Evolutionary conservation across 2,888 invertebrate species (phyloP), one percentile per base, ranked within the genome.

Genomic region (Meliscaeva auricollis): DNA sequence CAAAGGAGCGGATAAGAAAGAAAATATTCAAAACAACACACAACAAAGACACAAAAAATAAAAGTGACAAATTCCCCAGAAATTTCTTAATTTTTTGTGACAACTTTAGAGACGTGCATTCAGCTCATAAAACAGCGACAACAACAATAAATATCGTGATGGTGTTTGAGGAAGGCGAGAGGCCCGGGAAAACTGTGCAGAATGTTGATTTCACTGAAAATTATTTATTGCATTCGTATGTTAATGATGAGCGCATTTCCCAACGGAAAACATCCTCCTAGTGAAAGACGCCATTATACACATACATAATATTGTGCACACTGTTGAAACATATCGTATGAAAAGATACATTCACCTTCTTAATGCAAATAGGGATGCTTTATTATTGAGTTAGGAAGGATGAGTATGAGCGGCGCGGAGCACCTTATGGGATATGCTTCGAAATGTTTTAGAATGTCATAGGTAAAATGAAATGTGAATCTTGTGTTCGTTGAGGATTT

Each of bases 181-280:
- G 8, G 58, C 3, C 6, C 9, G 6, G 17, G 17, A 46, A 32
- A 32, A 64, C 13, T 54, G 44, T 73, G 48, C 69, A 79, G 30
- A 84, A 79, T 79, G 83, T 66, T 79, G 79, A 84, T 84, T 84
- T 79, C 83, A 46, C 64, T 73, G 58, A 30, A 75, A 84, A 84
- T 84, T 84, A 84, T 84, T 84, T 84, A 84, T 84, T 84, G 83
- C 83, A 84, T 79, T 84, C 79, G 79, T 84, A 84, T 84, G 83
- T 84, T 84, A 84, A 84, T 84, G 74, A 84, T 75, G 79, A 79
- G 79, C 83, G 74, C 70, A 84, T 79, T 75, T 79, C 83, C 54
- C 79, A 44, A 6, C 48, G 74, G 74, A 79, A 75, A 26, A 41
- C 44, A 62, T 38, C 58, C 41, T 56, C 15, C 20, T 48, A 68